Evolutionary conservation across 2,797 vertebrate genomes (phyloP).

Genomic region (Chloroceryle inda): DNA sequence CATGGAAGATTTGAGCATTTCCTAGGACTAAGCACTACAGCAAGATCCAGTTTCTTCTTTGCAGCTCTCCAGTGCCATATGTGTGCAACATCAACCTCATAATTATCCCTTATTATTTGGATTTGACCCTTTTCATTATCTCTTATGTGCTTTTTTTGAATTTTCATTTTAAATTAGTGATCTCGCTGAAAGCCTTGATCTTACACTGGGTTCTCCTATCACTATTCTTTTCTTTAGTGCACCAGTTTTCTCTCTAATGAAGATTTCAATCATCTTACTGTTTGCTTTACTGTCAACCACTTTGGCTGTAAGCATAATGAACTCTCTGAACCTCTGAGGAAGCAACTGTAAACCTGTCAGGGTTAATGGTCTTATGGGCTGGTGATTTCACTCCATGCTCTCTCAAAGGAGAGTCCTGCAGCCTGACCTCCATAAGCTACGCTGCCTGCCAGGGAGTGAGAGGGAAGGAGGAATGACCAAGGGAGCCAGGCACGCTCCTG

Average conservation of each 20-base stretch:
- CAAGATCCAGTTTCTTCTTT: background rate
- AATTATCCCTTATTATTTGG: background rate
- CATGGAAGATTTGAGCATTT: background rate
- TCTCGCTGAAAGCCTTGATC: background rate
- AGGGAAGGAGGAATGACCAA: background rate
- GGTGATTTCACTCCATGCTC: background rate
- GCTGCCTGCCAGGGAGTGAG: background rate
- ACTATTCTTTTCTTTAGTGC: background rate
- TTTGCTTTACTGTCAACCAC: background rate
- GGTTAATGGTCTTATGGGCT: background rate
- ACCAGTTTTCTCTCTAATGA: background rate
- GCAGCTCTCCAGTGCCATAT: background rate
- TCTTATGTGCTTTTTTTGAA: background rate
- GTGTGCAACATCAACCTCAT: background rate
- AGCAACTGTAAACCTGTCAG: background rate
- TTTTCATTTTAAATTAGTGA: background rate
- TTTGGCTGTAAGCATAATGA: background rate
- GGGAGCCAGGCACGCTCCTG: slow-evolving; percentile 63
- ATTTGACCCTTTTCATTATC: slow-evolving; percentile 1
- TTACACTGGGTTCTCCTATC: background rate
- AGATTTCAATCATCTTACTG: slow-evolving; percentile 5
- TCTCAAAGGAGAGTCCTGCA: background rate
- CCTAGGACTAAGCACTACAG: background rate
- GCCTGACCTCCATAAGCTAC: background rate
- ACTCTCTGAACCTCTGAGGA: background rate